These are phyloP conservation scores for Hirtodrosophila cameraria DNA, from an alignment of 2,888 invertebrate genomes.

Conservation along the genomic window DNA sequence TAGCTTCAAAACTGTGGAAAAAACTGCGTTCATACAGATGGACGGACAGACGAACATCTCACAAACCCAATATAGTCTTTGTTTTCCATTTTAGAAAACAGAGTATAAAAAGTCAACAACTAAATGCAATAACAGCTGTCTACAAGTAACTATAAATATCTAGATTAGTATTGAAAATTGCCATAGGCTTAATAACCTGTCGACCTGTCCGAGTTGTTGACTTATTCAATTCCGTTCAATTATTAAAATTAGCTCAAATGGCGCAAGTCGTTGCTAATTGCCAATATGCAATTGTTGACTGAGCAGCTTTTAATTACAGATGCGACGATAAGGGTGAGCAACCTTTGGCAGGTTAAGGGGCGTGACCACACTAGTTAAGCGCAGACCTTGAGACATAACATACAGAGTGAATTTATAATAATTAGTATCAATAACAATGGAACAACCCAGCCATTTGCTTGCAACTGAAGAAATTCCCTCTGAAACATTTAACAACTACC, in stretches of 20 bases:
- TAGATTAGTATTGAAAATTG: background rate
- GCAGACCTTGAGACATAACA: no score
- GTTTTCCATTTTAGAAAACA: no score
- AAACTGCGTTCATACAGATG: no score
- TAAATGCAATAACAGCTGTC: no score
- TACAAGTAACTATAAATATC: background rate
- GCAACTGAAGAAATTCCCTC: no score
- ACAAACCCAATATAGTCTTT: no score
- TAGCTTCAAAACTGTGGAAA: no score
- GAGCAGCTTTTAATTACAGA: conserved; percentile 33
- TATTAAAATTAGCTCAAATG: conserved; percentile 51
- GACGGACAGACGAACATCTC: no score
- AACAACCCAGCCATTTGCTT: no score
- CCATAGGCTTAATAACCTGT: conserved; percentile 10
- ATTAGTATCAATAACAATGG: no score
- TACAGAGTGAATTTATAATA: background rate
- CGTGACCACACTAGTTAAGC: background rate
- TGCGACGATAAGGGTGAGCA: background rate
- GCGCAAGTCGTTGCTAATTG: conserved; percentile 47
- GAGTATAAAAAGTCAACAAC: no score
- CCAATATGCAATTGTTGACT: conserved; percentile 20
- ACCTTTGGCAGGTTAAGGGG: conserved; percentile 1
- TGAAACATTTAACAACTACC: conserved; percentile 3
- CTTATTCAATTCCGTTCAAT: conserved; percentile 57
- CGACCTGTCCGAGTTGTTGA: conserved; percentile 14